Percentiles rank a stretch among this genome's conserved stretches.
phyloP scores from a whole-genome alignment of 2,888 invertebrate species.

The Acrocyrtus sp. region DNA sequence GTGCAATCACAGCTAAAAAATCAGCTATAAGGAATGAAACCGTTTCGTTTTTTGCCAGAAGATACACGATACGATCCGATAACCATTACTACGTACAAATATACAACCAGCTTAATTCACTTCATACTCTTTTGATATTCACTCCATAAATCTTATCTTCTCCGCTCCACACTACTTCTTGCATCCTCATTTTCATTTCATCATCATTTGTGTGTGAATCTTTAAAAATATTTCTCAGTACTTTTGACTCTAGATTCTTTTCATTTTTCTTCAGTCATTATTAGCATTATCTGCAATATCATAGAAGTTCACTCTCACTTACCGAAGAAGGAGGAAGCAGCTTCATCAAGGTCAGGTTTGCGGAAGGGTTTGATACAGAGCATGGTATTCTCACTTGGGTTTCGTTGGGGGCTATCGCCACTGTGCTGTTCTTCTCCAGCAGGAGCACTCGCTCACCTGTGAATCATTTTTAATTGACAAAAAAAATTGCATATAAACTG shows the following conservation, averaged over 20 bases:
- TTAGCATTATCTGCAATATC: background rate
- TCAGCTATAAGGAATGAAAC: too few species aligned
- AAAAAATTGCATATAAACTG: background rate
- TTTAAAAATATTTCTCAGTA: conserved; percentile 1
- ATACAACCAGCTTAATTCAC: too few species aligned
- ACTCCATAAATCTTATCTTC: background rate
- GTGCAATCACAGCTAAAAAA: too few species aligned
- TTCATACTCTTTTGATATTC: too few species aligned
- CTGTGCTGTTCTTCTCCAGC: conserved; percentile 45
- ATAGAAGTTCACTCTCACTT: conserved; percentile 28
- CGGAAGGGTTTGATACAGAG: conserved; percentile 48
- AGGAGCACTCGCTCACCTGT: conserved; percentile 52
- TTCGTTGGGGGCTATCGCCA: conserved; percentile 28
- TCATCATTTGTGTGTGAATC: conserved; percentile 7
- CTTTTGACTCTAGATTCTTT: background rate
- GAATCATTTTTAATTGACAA: background rate
- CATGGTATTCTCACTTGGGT: conserved; percentile 45
- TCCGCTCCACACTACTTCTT: background rate
- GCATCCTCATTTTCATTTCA: conserved; percentile 33
- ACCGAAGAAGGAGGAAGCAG: conserved; percentile 46
- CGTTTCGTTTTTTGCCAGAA: too few species aligned
- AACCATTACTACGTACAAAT: too few species aligned
- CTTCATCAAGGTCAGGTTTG: conserved; percentile 51
- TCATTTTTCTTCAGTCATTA: background rate
- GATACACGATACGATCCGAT: too few species aligned